Conservation (phyloP, 2,888 invertebrate species). For the Coleophora deauratella region DNA sequence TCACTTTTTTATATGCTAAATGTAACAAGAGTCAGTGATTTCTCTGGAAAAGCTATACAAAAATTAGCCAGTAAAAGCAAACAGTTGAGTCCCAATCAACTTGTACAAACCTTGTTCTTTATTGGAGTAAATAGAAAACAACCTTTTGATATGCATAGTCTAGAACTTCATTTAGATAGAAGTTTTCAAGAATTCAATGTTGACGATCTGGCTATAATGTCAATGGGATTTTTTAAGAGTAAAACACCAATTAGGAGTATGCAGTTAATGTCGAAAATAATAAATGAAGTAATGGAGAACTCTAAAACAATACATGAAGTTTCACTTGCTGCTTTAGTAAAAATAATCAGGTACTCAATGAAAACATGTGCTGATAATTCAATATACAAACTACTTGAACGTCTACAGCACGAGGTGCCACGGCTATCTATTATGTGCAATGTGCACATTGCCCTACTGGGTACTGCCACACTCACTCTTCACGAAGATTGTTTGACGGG, state of each 20-base stretch:
- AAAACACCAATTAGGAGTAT: slow-evolving; percentile 75
- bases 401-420: slow-evolving; percentile 68
- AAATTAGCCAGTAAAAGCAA: slow-evolving; percentile 73
- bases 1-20: slow-evolving; percentile 78
- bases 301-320: slow-evolving; percentile 76
- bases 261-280: slow-evolving; percentile 61
- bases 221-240: slow-evolving; percentile 86
- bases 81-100: slow-evolving; percentile 73
- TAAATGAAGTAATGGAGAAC: slow-evolving; percentile 65
- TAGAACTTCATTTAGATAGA: slow-evolving; percentile 73
- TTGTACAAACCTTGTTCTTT: slow-evolving; percentile 80
- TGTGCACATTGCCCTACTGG: slow-evolving; percentile 78
- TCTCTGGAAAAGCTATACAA: slow-evolving; percentile 64
- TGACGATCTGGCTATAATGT: slow-evolving; percentile 80
- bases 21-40: slow-evolving; percentile 71
- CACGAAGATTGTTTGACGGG: slow-evolving; percentile 44
- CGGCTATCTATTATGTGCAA: slow-evolving; percentile 76
- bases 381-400: slow-evolving; percentile 68
- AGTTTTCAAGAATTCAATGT: slow-evolving; percentile 71
- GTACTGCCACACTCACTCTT: slow-evolving; percentile 60
- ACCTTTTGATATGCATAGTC: slow-evolving; percentile 76
- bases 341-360: slow-evolving; percentile 76
- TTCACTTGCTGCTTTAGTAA: slow-evolving; percentile 77
- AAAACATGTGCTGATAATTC: slow-evolving; percentile 51
- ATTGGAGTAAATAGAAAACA: slow-evolving; percentile 74